phyloP scores from a whole-genome alignment of 2,113 vertebrate species.

The Symphodus melops region DNA sequence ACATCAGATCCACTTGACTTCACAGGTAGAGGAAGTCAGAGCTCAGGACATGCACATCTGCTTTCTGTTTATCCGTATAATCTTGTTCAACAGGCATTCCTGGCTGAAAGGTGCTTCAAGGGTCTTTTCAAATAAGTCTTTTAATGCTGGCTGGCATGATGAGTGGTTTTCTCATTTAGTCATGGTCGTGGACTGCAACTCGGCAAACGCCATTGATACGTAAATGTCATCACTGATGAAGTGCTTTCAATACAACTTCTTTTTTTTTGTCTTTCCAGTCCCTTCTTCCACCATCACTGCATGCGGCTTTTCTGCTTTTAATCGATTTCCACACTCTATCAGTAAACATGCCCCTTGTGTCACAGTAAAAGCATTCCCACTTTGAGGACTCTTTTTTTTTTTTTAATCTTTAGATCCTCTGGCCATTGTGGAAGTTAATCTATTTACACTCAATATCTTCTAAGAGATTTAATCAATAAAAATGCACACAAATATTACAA shows the following conservation, averaged over 20 bases:
- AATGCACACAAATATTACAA: not conserved
- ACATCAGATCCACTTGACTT: conserved; percentile 12
- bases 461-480: conserved; percentile 1
- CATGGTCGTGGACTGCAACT: conserved; percentile 61
- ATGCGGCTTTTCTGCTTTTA: conserved; percentile 67
- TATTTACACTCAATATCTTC: conserved; percentile 23
- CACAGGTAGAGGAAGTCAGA: conserved; percentile 40
- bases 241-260: conserved; percentile 50
- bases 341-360: conserved; percentile 73
- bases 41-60: conserved; percentile 65
- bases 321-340: conserved; percentile 80
- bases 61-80: conserved; percentile 66
- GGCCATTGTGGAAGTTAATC: conserved; percentile 8
- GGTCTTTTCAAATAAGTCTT: conserved; percentile 54
- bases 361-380: conserved; percentile 68
- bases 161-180: conserved; percentile 69
- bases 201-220: conserved; percentile 48
- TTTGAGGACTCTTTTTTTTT: conserved; percentile 72
- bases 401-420: conserved; percentile 50
- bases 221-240: conserved; percentile 66
- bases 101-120: conserved; percentile 60
- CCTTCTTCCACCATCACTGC: conserved; percentile 34
- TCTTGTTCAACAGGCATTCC: conserved; percentile 65
- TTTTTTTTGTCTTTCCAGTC: conserved; percentile 22
- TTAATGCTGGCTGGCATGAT: conserved; percentile 65